Evolutionary conservation across 92 coral and sea anemone genomes (phyloP), one percentile per base, ranked within the genome.

Genomic region (Nematostella vectensis): DNA sequence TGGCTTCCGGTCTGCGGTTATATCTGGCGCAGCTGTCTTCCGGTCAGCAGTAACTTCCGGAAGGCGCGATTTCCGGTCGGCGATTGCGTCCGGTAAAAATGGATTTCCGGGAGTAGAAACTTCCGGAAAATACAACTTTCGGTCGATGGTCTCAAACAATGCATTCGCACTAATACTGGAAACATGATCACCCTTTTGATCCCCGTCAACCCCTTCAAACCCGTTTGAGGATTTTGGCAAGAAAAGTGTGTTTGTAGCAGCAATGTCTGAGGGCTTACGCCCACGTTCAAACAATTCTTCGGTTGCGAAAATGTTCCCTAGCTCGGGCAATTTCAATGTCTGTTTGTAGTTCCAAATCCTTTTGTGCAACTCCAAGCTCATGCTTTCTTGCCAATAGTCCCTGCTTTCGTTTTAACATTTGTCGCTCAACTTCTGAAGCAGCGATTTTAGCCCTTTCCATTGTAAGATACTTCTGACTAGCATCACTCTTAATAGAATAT

Each of bases 391-490:
- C 40, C 40, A 33, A 33, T 33, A 33, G 15, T 33, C 40, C 40
- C 40, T 33, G 40, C 15, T 33, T 33, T 15, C 40, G 40, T 33
- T 58, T 70, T 31, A 75, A 50, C 79, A 81, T 59, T 3, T 69
- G 55, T 38, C 51, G 47, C 27, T 81, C 88, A 21, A 70, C 88
- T 11, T 60, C 22, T 19, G 75, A 27, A 17, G 68, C 83, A 11
- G 83, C 88, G 45, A 81, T 54, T 38, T 58, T 77, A n/a, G 68
- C 78, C 51, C 59, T 75, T 54, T 75, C 70, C 56, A 49, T 73
- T 9, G 76, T 40, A 28, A 27, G 17, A 21, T 50, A 28, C 15
- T 33, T 31, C 70, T 44, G 1, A 56, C 27, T 23, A 21, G 43
- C 23, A 27, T 47, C 23, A 38, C 47, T 28, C 15, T 15, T 33